phyloP scores from a whole-genome alignment of 2,888 invertebrate species.

The Esperia sulphurella region DNA sequence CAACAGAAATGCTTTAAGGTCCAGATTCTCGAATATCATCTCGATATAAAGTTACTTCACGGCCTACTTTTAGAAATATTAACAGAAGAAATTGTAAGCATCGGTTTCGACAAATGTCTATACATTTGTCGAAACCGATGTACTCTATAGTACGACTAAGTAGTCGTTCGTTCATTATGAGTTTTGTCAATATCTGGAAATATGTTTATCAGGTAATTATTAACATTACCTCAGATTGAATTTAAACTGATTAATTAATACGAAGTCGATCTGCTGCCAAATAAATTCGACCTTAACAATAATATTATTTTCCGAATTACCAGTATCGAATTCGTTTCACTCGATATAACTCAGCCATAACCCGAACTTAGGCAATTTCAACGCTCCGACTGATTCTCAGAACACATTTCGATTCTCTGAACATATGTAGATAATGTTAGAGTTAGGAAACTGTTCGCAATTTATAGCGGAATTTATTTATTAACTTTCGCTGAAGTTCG shows the following conservation, averaged over 20 bases:
- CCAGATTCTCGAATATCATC: neutral
- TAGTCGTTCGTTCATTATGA: too few relatives aligned
- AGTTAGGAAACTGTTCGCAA: neutral
- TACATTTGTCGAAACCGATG: too few relatives aligned
- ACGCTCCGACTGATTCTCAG: neutral
- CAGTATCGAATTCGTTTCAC: slow-evolving; percentile 1
- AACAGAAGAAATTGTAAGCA: too few relatives aligned
- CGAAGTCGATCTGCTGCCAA: neutral
- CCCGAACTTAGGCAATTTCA: neutral
- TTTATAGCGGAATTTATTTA: neutral
- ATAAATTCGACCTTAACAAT: neutral
- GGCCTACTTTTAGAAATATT: too few relatives aligned
- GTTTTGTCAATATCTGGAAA: too few relatives aligned
- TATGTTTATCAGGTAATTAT: too few relatives aligned
- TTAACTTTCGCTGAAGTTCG: neutral
- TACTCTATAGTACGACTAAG: too few relatives aligned
- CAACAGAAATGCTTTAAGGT: neutral
- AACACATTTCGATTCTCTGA: neutral
- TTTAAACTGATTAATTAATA: too few relatives aligned
- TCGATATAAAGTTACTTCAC: too few relatives aligned
- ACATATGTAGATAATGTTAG: neutral
- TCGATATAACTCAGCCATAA: slow-evolving; percentile 2
- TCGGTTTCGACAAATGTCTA: too few relatives aligned
- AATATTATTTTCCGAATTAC: neutral
- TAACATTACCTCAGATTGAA: too few relatives aligned